A percentile compares a stretch with the other conserved stretches of the same genome.
phyloP scores from a whole-genome alignment of 1,140 invertebrate species.

The Drosophila prosaltans region DNA sequence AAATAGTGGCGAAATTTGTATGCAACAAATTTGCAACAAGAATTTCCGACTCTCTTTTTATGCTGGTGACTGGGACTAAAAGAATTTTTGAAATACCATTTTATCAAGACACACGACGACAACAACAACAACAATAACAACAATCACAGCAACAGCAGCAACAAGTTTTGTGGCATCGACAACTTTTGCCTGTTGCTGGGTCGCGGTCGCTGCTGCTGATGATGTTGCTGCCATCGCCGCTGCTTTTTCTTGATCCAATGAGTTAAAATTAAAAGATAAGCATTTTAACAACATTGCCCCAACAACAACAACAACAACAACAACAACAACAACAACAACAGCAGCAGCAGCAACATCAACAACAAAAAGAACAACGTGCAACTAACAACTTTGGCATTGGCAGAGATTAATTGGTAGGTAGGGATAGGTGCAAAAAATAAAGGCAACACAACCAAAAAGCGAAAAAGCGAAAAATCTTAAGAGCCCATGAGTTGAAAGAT shows the following conservation, averaged over 20 bases:
- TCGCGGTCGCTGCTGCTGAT: constrained; percentile 33
- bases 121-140: constrained; percentile 27
- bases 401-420: constrained; percentile 82
- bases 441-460: constrained; percentile 24
- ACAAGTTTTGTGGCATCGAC: constrained; percentile 69
- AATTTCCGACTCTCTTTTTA: constrained; percentile 29
- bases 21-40: constrained; percentile 72
- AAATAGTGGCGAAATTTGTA: constrained; percentile 71
- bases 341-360: constrained; percentile 31
- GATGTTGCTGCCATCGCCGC: constrained; percentile 16
- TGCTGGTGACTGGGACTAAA: constrained; percentile 67
- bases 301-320: constrained; percentile 38
- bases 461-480: constrained; percentile 53
- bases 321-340: constrained; percentile 28
- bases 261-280: constrained; percentile 83
- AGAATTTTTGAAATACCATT: constrained; percentile 80
- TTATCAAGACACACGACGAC: constrained; percentile 80
- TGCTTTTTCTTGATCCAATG: constrained; percentile 70
- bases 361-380: constrained; percentile 57
- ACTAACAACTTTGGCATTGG: constrained; percentile 83
- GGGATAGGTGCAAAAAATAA: constrained; percentile 69
- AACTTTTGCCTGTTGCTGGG: constrained; percentile 59
- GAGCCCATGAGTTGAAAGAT: constrained; percentile 76
- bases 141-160: constrained; percentile 38
- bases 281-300: constrained; percentile 75